These are phyloP conservation scores for Poecile montanus DNA, from an alignment of 2,797 vertebrate genomes.

Conservation along the genomic window DNA sequence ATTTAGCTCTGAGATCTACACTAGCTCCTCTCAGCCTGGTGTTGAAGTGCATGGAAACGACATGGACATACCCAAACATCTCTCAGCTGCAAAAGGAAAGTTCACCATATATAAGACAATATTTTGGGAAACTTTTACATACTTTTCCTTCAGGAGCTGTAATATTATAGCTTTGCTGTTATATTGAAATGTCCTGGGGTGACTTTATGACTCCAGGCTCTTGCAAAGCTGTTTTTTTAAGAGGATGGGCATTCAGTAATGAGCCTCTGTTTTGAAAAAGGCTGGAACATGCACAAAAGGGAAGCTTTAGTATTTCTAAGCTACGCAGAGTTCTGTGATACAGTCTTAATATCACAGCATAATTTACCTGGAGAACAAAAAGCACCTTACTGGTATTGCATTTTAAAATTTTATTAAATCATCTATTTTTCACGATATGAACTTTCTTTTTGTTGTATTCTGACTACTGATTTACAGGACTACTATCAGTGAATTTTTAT, in stretches of 20 bases:
- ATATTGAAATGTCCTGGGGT: conserved; percentile 51
- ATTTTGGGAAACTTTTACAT: neutral
- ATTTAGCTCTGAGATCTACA: neutral
- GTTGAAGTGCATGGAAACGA: neutral
- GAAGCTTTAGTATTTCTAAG: neutral
- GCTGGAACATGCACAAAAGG: conserved; percentile 59
- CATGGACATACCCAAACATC: neutral
- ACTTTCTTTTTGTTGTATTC: neutral
- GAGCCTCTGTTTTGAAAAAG: conserved; percentile 65
- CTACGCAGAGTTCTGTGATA: neutral
- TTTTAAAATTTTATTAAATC: neutral
- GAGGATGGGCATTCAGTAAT: conserved; percentile 32
- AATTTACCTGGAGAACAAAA: neutral
- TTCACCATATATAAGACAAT: neutral
- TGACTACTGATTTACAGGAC: neutral
- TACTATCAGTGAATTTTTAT: neutral
- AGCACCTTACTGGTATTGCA: neutral
- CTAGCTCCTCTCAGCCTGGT: neutral
- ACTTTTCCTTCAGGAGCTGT: neutral
- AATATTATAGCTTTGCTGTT: conserved; percentile 71
- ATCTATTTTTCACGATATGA: neutral
- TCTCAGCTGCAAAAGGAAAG: neutral
- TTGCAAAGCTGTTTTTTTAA: conserved; percentile 65
- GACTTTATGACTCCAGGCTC: conserved; percentile 35
- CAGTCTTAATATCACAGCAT: neutral